A percentile compares a stretch with the other conserved stretches of the same genome.
Evolutionary conservation across 2,113 vertebrate genomes (phyloP).

Genomic region (Miniopterus natalensis): DNA sequence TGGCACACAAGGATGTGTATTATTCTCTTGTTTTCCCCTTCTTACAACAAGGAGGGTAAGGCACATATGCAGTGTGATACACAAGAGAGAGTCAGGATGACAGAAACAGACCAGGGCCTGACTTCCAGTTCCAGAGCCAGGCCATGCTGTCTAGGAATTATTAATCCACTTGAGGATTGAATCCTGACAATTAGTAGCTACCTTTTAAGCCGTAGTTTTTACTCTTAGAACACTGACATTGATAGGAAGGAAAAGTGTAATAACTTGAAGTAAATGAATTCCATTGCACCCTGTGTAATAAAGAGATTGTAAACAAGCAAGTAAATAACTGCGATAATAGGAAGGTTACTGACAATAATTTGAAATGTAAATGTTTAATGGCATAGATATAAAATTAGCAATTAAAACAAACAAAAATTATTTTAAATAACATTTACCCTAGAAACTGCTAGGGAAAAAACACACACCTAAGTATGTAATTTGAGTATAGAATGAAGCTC

Average conservation of each 20-base stretch:
- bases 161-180: neutral
- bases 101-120: neutral
- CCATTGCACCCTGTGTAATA: neutral
- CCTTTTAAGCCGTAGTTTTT: constrained; percentile 31
- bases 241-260: constrained; percentile 36
- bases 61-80: neutral
- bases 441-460: neutral
- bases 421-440: neutral
- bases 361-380: constrained; percentile 35
- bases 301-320: constrained; percentile 5
- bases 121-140: neutral
- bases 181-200: neutral
- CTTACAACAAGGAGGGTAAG: constrained; percentile 52
- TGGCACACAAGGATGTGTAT: constrained; percentile 62
- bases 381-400: constrained; percentile 35
- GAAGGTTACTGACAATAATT: constrained; percentile 35
- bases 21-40: constrained; percentile 63
- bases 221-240: neutral
- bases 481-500: neutral
- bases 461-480: neutral
- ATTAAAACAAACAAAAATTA: constrained; percentile 28
- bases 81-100: neutral
- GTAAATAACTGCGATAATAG: neutral
- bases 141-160: constrained; percentile 26
- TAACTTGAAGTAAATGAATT: constrained; percentile 58